Conservation (phyloP, 2,888 invertebrate species). For the Ametastegia equiseti region DNA sequence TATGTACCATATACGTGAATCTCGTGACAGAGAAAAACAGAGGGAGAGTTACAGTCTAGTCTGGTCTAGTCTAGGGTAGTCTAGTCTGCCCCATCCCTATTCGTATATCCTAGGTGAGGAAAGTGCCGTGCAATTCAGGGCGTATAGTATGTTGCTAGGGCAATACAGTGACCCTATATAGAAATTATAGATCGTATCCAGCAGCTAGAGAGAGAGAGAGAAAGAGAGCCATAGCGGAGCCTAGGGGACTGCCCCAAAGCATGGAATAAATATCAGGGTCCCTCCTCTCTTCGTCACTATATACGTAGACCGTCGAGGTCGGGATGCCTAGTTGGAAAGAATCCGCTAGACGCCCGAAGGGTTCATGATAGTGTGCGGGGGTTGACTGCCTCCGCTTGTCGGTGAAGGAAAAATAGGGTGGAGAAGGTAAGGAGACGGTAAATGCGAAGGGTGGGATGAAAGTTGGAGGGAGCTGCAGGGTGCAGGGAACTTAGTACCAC, state of each 20-base stretch:
- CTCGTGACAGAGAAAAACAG: background rate
- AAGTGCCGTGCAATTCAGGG: constrained; percentile 24
- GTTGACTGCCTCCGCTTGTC: background rate
- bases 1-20: background rate
- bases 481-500: constrained; percentile 47
- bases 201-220: constrained; percentile 37
- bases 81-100: too few relatives aligned
- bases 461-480: background rate
- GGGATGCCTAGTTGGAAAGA: constrained; percentile 33
- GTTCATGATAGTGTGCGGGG: background rate
- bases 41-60: too few relatives aligned
- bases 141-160: constrained; percentile 56
- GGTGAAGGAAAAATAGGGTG: background rate
- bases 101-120: constrained; percentile 18
- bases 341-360: constrained; percentile 38
- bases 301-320: background rate
- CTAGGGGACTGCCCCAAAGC: constrained; percentile 54
- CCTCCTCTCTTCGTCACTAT: constrained; percentile 48
- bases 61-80: constrained; percentile 2
- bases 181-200: constrained; percentile 52
- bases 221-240: constrained; percentile 40
- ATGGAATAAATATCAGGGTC: constrained; percentile 60
- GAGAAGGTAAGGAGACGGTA: background rate
- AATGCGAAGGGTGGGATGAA: background rate
- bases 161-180: constrained; percentile 61